Evolutionary conservation across 64 coral and sea anemone species (phyloP), one percentile per base, ranked within the genome.

Genomic region (Montipora foliosa): DNA sequence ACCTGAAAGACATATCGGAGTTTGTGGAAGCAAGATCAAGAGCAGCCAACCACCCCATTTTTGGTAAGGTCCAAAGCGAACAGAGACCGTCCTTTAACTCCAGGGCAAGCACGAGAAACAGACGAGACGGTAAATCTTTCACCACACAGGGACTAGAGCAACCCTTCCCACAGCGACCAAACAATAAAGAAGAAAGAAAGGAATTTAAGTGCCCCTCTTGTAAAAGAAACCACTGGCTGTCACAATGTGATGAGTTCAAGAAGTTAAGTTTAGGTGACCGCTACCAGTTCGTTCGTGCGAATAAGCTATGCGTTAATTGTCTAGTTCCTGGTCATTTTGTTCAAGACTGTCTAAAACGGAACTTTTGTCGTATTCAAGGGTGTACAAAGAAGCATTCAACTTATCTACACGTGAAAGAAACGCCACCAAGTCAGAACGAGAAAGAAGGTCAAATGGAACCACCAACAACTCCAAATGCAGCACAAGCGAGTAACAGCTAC

Each of bases 251-350:
- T 13, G 44, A 70, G 4, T 87, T 87, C 62, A 87, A 71, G 46
- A 83, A 83, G 3, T 44, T 89, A 80, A 29, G 14, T 22, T 4
- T 96, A 4, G 71, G 51, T 11, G 82, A 96, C 15, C 85, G 91
- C 9, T 47, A 80, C 14, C 58, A 93, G 75, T 59, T 96, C 7
- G 88, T 96, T 19, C 59, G 91, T 1, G 67, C 22, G 3, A 96
- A 93, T 53, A 22, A 22, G 22, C 22, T 22, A 22, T 22, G 22
- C 22, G 22, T 22, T 22, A 22, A 22, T 22, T 22, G 22, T 22
- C 22, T 22, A 22, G 22, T 22, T 22, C 22, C 22, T 22, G 22
- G 22, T 22, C 22, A 22, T 22, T 22, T 22, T 22, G 22, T 22
- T 22, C 22, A 22, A 22, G 22, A 22, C 22, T 22, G 22, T 22